Evolutionary conservation across 1,140 invertebrate species (phyloP), one percentile per base, ranked within the genome.

Genomic region (Prorops nasuta): DNA sequence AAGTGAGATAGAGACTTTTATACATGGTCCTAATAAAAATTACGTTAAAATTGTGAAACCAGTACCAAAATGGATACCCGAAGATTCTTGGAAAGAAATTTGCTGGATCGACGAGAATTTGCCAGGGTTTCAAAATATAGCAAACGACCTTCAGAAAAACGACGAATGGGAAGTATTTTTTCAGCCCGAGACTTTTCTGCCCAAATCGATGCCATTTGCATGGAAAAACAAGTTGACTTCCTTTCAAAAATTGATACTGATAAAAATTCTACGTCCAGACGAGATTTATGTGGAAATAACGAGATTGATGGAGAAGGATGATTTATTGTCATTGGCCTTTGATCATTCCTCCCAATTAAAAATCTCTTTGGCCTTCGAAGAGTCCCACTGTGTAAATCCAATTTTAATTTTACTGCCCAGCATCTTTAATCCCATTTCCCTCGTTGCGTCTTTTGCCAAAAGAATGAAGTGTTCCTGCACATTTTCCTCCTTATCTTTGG

Each of bases 391-490:
- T 49, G 64, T 76, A 2, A 80, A 76, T 6, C 88, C 88, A 0
- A 67, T 89, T 17, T 74, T 90, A 45, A 89, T 90, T 64, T 77
- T 90, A 7, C 72, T 90, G 3, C 86, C 86, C 9, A 63, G 60
- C 40, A 80, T 41, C 78, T 86, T 69, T 10, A 58, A 64, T 4
- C 84, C 86, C 2, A 80, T 84, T 64, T 71, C 78, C 15, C 71
- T 79, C 3, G 60, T 84, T 24, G 54, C 71, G 20, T 67, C 72
- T 19, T 80, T 83, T 63, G 83, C 84, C 10, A 77, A 81, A 43
- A 79, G 82, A 44, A 76, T 79, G 60, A 83, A 84, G 19, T 82
- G 80, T 62, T 76, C 77, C 2, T 76, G 78, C 9, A 83, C 81
- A 55, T 79, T 89, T 46, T 71, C 79, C 42, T 81, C 81, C 14